Evolutionary conservation across 2,113 vertebrate species (phyloP), one percentile per base, ranked within the genome.

Genomic region (Melospiza georgiana): DNA sequence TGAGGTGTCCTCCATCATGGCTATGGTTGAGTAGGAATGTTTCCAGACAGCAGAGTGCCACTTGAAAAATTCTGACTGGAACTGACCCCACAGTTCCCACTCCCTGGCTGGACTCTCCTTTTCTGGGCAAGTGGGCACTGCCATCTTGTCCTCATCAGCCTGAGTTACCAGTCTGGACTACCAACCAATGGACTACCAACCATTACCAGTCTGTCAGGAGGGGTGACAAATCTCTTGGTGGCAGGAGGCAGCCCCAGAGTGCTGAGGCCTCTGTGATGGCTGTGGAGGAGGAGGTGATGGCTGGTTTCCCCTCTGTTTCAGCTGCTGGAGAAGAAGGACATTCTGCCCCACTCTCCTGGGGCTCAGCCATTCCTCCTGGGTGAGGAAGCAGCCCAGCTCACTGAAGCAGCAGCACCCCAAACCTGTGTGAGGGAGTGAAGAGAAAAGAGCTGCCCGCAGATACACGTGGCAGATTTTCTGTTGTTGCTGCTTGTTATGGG

Each of bases 201-300:
- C 12, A 7, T 49, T 54, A 44, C 7, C 1, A 0, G 22, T n/a
- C 2, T 0, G n/a, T 48, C n/a, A 46, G 48, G 31, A 83, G 27
- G 55, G 17, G 31, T 49, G 79, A 79, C 12, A 66, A 78, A 37
- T 10, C 13, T 81, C 23, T 55, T 15, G 44, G 39, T 2, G 8
- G 35, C 58, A 72, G 69, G 31, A 63, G 39, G 25, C 25, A 46
- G n/a, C n/a, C 46, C 54, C 33, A 33, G 22, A 1, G 0, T 54
- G 12, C 48, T 48, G 43, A 58, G 41, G 46, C 51, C 41, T 57
- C 35, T 2, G 5, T n/a, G n/a, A 8, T 22, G 13, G 48, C 54
- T 65, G 44, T 23, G 23, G 25, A n/a, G 25, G n/a, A 86, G n/a
- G 41, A 57, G 35, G 5, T 24, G 30, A 9, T 54, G 27, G 8